A percentile compares a stretch with the other conserved stretches of the same genome.
Evolutionary conservation across 1,140 invertebrate genomes (phyloP).

Genomic region (Drosophila athabasca): DNA sequence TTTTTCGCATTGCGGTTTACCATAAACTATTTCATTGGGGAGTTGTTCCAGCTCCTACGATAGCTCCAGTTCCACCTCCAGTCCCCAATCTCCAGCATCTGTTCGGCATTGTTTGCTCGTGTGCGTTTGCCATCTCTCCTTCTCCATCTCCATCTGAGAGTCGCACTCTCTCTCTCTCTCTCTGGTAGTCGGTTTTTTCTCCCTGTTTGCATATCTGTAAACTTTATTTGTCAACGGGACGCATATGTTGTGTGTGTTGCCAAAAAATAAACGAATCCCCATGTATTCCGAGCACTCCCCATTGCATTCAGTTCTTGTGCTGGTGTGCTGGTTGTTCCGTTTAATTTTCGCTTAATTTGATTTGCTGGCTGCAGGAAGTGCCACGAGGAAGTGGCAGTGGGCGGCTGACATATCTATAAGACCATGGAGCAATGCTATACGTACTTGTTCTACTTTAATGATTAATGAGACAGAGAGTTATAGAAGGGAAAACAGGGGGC

Average conservation of each 20-base stretch:
- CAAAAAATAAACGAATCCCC: constrained; percentile 65
- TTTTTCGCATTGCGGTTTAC: constrained; percentile 83
- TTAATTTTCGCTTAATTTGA: constrained; percentile 75
- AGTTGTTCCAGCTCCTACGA: constrained; percentile 48
- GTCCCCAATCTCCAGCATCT: constrained; percentile 20
- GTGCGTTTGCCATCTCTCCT: constrained; percentile 63
- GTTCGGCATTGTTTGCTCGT: constrained; percentile 70
- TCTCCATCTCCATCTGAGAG: constrained; percentile 8
- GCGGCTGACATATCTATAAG: constrained; percentile 48
- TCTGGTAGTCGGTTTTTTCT: constrained; percentile 3
- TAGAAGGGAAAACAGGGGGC: not conserved
- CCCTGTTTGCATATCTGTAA: constrained; percentile 70
- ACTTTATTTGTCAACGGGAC: constrained; percentile 79
- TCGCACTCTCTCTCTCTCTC: not conserved
- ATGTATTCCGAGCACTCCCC: constrained; percentile 20
- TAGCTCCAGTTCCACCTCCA: constrained; percentile 23
- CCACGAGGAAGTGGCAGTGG: not conserved
- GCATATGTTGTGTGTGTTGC: constrained; percentile 73
- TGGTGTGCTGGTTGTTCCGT: constrained; percentile 52
- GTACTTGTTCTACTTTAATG: constrained; percentile 12
- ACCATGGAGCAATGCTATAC: constrained; percentile 32
- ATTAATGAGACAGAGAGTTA: constrained; percentile 19
- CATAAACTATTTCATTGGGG: constrained; percentile 82
- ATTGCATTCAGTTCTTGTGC: constrained; percentile 32
- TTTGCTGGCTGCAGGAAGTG: constrained; percentile 35